Percentiles rank a stretch among this genome's conserved stretches.
Conservation (phyloP, 2,797 vertebrate genomes). For the Lagorchestes hirsutus region DNA sequence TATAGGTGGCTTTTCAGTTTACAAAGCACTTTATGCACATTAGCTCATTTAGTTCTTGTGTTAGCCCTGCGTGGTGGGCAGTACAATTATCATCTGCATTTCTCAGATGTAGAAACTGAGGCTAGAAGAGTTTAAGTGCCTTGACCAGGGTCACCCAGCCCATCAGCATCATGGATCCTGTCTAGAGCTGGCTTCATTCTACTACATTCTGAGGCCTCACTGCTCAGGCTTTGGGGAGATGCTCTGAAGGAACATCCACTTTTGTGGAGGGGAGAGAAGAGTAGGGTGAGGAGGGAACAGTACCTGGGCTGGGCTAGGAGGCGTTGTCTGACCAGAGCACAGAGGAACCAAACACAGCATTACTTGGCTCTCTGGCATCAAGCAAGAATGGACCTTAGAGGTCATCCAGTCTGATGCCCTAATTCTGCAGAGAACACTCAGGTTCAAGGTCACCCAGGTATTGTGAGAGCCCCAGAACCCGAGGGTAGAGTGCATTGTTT, state of each 20-base stretch:
- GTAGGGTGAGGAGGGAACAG: too few relatives aligned
- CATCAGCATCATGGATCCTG: not conserved
- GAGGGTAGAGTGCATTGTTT: too few relatives aligned
- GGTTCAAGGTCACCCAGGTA: not conserved
- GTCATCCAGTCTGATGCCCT: too few relatives aligned
- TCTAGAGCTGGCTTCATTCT: not conserved
- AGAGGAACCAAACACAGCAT: not conserved
- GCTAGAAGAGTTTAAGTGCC: not conserved
- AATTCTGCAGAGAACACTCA: not conserved
- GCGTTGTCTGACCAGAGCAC: not conserved
- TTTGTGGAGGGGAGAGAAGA: not conserved
- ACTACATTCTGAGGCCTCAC: not conserved
- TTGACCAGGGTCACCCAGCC: not conserved
- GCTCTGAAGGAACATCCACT: too few relatives aligned
- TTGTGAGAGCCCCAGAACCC: not conserved
- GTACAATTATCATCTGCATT: not conserved
- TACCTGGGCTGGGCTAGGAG: too few relatives aligned
- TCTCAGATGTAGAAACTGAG: not conserved
- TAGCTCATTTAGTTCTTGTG: not conserved
- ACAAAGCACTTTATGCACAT: not conserved
- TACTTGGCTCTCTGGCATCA: too few relatives aligned
- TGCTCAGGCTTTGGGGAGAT: not conserved
- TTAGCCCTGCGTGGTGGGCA: not conserved
- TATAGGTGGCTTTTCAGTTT: not conserved
- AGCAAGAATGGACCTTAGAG: not conserved